Evolutionary conservation across 2,888 invertebrate genomes (phyloP).

Genomic region (Chrysodeixis includens): DNA sequence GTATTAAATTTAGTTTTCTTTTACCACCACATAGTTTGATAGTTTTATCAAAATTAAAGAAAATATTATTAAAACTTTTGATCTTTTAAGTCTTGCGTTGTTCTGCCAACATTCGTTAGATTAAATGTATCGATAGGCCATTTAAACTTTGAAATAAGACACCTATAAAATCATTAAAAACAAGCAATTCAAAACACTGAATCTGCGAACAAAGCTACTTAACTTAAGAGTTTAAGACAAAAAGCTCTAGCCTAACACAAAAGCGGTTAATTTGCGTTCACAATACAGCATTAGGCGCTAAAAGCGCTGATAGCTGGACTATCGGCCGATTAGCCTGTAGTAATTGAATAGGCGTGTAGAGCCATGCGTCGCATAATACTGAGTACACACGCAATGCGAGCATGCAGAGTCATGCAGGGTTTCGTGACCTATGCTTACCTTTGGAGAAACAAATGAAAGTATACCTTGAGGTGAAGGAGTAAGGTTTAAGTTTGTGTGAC

Average conservation of each 20-base stretch:
- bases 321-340: slow-evolving; percentile 65
- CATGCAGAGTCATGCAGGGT: not conserved
- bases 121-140: no score
- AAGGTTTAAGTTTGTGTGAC: not conserved
- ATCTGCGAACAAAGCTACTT: not conserved
- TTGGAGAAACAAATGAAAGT: not conserved
- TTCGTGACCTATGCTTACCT: not conserved
- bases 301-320: slow-evolving; percentile 44
- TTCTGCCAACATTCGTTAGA: no score
- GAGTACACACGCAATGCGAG: slow-evolving; percentile 62
- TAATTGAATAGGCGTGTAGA: slow-evolving; percentile 77
- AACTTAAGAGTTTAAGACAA: not conserved
- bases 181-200: no score
- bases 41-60: no score
- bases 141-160: no score
- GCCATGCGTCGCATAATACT: slow-evolving; percentile 55
- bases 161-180: no score
- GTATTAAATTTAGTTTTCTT: no score
- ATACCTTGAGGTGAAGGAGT: not conserved
- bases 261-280: slow-evolving; percentile 22
- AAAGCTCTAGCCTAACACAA: not conserved
- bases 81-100: no score
- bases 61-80: no score
- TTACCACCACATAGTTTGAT: no score
- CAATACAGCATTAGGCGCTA: slow-evolving; percentile 50